Conservation (phyloP, 2,888 invertebrate species). For the Microctonus brassicae region DNA sequence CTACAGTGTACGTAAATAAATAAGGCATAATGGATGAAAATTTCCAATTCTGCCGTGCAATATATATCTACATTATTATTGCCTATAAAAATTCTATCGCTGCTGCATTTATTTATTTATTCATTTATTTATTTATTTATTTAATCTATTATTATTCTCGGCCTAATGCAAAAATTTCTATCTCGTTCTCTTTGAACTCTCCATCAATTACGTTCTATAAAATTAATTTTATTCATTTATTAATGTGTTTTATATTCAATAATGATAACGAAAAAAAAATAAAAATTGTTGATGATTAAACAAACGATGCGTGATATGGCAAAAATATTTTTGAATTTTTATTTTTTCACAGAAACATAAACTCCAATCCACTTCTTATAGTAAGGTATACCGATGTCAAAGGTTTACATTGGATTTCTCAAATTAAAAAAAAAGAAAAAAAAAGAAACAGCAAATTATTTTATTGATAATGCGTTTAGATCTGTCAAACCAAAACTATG, state of each 20-base stretch:
- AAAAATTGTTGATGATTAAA: slow-evolving; percentile 10
- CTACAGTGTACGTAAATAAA: slow-evolving; percentile 46
- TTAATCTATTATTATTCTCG: slow-evolving; percentile 41
- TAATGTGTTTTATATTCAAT: slow-evolving; percentile 10
- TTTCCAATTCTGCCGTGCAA: slow-evolving; percentile 39
- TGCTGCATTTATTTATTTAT: slow-evolving; percentile 41
- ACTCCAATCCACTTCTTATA: slow-evolving; percentile 69
- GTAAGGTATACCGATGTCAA: slow-evolving; percentile 63
- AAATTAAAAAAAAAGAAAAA: slow-evolving; percentile 34
- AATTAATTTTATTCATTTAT: slow-evolving; percentile 36
- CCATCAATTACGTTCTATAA: slow-evolving; percentile 33
- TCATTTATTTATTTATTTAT: no score
- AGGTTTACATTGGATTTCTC: slow-evolving; percentile 68
- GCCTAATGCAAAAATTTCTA: slow-evolving; percentile 43
- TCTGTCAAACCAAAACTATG: slow-evolving; percentile 52
- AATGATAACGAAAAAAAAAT: slow-evolving; percentile 15
- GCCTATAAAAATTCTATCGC: slow-evolving; percentile 37
- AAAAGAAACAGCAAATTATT: slow-evolving; percentile 40
- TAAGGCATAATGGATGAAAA: slow-evolving; percentile 41
- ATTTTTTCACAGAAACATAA: slow-evolving; percentile 53
- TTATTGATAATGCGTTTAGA: slow-evolving; percentile 49
- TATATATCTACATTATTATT: slow-evolving; percentile 19
- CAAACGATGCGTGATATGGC: neutral
- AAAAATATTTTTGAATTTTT: slow-evolving; percentile 31
- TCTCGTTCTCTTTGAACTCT: slow-evolving; percentile 37